These are phyloP conservation scores for Myzus persicae DNA, from an alignment of 1,140 invertebrate genomes.

Conservation along the genomic window DNA sequence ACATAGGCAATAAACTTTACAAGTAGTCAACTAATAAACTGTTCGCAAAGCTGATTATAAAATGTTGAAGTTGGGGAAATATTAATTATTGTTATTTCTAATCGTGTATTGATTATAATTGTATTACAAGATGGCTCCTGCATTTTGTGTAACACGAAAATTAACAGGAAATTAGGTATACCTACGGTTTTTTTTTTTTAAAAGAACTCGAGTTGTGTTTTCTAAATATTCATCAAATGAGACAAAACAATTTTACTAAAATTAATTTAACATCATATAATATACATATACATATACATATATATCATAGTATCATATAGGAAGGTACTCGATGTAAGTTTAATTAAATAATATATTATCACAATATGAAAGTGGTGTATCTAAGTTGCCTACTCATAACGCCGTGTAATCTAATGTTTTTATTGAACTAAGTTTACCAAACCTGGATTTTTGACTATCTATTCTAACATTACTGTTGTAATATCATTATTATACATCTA, in stretches of 20 bases:
- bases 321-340: too few species aligned
- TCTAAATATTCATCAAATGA: background rate
- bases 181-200: too few species aligned
- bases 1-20: background rate
- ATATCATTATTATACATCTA: background rate
- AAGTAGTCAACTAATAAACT: background rate
- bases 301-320: too few species aligned
- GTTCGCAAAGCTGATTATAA: background rate
- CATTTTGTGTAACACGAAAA: background rate
- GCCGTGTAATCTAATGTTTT: background rate
- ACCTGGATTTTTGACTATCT: background rate
- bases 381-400: background rate
- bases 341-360: too few species aligned
- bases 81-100: background rate
- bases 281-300: too few species aligned
- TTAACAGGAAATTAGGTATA: background rate
- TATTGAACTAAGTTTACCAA: background rate
- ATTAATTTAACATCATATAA: too few species aligned
- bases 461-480: background rate
- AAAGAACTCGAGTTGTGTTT: background rate
- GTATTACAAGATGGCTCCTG: background rate
- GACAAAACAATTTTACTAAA: too few species aligned
- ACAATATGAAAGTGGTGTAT: background rate
- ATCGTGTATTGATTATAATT: background rate
- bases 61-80: background rate